Percentiles rank a stretch among this genome's conserved stretches.
phyloP scores from a whole-genome alignment of 1,140 invertebrate species.

The Drosophila burlai region DNA sequence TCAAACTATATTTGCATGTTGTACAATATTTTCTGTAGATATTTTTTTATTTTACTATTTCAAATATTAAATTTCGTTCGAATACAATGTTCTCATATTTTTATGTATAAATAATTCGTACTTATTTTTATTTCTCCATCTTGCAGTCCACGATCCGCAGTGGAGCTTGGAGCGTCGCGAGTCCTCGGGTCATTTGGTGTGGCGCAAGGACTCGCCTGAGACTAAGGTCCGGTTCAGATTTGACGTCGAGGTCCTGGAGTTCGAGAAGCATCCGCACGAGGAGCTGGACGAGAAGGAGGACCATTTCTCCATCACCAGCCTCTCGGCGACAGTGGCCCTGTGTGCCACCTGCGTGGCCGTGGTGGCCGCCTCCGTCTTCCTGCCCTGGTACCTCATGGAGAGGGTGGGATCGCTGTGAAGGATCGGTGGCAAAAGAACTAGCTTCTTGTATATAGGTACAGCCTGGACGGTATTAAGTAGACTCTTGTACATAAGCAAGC shows the following conservation, averaged over 20 bases:
- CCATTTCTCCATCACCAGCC: constrained; percentile 63
- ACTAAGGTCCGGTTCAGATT: constrained; percentile 86
- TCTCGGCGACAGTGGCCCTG: constrained; percentile 69
- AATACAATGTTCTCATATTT: neutral
- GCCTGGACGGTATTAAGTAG: constrained; percentile 70
- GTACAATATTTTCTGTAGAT: too few relatives aligned
- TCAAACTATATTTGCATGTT: too few relatives aligned
- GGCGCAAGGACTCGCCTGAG: constrained; percentile 86
- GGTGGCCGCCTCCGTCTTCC: constrained; percentile 85
- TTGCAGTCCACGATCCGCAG: constrained; percentile 84
- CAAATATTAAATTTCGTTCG: too few relatives aligned
- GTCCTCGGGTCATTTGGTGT: constrained; percentile 85
- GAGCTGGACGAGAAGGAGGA: constrained; percentile 70
- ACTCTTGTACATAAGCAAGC: constrained; percentile 63
- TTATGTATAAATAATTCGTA: neutral
- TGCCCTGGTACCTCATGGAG: constrained; percentile 86
- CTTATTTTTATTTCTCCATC: neutral
- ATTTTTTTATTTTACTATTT: too few relatives aligned
- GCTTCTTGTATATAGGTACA: constrained; percentile 43
- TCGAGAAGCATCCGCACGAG: constrained; percentile 84
- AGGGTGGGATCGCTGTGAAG: constrained; percentile 61
- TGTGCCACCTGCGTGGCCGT: constrained; percentile 85
- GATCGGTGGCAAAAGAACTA: constrained; percentile 1
- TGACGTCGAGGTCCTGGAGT: constrained; percentile 86
- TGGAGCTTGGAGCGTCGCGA: constrained; percentile 86